Evolutionary conservation across 2,888 invertebrate genomes (phyloP), one percentile per base, ranked within the genome.

Genomic region (Eilema caniola): DNA sequence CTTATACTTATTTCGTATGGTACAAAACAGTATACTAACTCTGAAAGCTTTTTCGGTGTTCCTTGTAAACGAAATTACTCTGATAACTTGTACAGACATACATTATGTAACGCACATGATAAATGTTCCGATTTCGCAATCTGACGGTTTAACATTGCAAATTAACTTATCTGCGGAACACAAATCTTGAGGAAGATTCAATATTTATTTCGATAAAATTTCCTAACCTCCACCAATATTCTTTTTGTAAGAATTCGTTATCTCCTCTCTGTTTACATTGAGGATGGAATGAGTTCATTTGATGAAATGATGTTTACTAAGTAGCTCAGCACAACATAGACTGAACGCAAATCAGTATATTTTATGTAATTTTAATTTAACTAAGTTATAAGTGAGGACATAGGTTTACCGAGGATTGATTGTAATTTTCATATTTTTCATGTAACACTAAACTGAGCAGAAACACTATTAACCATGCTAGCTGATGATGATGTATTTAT

Each of bases 81-180:
- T 24, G 14, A 24, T 59, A 16, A 59, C 24, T 24, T 23, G 59
- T 25, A 59, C 23, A 59, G 25, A 24, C 59, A 59, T 25, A 59
- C 14, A 59, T 59, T 59, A 25, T 59, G 25, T 53, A 53, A 53
- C 53, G 53, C n/a, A 53, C 53, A 53, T 53, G 53, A 53, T 85
- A 80, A 81, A 85, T 85, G 82, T 87, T 83, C 84, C 83, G 79
- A 83, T 80, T 81, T 80, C 53, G 53, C 53, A 53, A 53, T 53
- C 53, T 53, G 53, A 53, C 53, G 53, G 53, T 53, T 53, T 53
- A 53, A 20, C 53, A 53, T 53, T 53, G 53, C n/a, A 53, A 53
- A 53, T 53, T 53, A 53, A n/a, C 20, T 53, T 53, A 53, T 53
- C 20, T 53, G n/a, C 8, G 53, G 53, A 53, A 53, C 53, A n/a